Evolutionary conservation across 2,113 vertebrate species (phyloP).

Genomic region (Brachyistius frenatus): DNA sequence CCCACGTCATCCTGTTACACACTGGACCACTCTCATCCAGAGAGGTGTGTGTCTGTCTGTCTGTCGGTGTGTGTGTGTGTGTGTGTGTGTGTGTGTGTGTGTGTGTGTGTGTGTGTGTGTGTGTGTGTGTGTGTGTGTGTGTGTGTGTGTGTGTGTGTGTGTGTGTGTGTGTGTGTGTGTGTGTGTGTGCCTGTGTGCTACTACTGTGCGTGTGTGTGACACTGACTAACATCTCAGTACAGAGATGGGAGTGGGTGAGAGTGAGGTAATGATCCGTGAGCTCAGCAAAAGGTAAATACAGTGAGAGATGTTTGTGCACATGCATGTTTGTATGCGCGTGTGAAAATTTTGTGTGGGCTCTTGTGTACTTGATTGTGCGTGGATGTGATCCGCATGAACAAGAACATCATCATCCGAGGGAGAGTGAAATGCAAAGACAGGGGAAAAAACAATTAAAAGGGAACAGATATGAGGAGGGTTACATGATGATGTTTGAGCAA

Average conservation of each 20-base stretch:
- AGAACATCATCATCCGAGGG: conserved; percentile 26
- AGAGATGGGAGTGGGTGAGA: conserved; percentile 50
- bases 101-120: conserved; percentile 22
- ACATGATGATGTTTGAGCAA: conserved; percentile 24
- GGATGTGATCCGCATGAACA: not conserved
- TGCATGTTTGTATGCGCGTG: conserved; percentile 4
- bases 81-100: conserved; percentile 23
- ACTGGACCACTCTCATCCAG: conserved; percentile 54
- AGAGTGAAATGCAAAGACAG: conserved; percentile 6
- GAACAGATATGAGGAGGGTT: conserved; percentile 14
- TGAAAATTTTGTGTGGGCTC: conserved; percentile 39
- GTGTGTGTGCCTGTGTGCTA: not conserved
- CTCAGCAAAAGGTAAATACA: conserved; percentile 56
- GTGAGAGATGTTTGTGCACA: conserved; percentile 1
- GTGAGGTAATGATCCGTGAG: conserved; percentile 51
- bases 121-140: conserved; percentile 22
- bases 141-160: conserved; percentile 10
- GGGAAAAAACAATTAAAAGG: conserved; percentile 16
- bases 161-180: too few relatives aligned
- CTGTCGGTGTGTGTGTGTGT: conserved; percentile 20
- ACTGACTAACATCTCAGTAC: conserved; percentile 36
- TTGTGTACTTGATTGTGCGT: not conserved
- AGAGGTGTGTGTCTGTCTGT: conserved; percentile 22
- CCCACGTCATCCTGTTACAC: conserved; percentile 27
- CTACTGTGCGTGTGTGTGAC: conserved; percentile 12